Percentiles rank a stretch among this genome's conserved stretches.
Evolutionary conservation across 2,113 vertebrate genomes (phyloP).

Genomic region (Sprattus sprattus): DNA sequence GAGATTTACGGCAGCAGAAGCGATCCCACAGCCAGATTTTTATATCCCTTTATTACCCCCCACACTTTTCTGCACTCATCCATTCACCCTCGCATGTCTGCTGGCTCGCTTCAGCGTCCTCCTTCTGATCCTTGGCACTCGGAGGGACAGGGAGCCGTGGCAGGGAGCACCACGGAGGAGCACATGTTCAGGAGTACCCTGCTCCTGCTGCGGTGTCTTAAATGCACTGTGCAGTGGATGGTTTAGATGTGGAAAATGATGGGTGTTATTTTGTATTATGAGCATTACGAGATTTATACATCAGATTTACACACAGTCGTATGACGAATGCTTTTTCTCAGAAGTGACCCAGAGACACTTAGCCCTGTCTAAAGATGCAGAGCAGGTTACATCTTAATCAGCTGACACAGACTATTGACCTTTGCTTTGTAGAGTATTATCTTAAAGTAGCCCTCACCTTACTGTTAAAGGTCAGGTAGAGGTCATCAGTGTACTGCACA

Average conservation of each 20-base stretch:
- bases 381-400: neutral
- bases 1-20: constrained; percentile 48
- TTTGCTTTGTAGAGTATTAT: neutral
- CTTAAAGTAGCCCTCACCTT: neutral
- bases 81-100: constrained; percentile 35
- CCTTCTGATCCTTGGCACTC: neutral
- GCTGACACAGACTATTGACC: neutral
- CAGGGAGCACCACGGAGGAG: neutral
- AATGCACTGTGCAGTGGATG: neutral
- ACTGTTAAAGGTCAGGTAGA: neutral
- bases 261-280: neutral
- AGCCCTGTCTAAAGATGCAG: neutral
- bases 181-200: neutral
- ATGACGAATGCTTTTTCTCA: neutral
- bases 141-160: neutral
- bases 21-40: constrained; percentile 43
- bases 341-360: neutral
- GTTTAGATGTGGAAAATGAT: constrained; percentile 12
- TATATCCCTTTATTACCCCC: constrained; percentile 37
- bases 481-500: neutral
- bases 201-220: neutral
- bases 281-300: neutral
- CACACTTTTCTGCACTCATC: constrained; percentile 13
- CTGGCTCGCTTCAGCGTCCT: constrained; percentile 27
- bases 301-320: neutral